Conservation (phyloP, 2,113 vertebrate species). For the Tragelaphus strepsiceros region DNA sequence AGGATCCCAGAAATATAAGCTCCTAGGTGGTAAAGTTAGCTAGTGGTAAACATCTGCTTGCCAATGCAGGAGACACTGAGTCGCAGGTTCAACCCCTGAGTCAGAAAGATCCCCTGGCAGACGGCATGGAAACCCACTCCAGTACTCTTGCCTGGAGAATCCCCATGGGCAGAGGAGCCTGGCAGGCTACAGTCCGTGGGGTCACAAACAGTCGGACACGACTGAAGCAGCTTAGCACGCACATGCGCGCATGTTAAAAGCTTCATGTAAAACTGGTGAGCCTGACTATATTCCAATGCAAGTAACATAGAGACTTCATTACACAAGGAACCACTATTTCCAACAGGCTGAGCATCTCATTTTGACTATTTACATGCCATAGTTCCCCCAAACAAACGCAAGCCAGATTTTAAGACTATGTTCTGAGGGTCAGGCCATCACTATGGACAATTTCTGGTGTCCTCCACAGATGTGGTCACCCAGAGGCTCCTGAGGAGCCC, state of each 20-base stretch:
- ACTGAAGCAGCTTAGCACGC: neutral
- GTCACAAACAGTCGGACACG: accelerated
- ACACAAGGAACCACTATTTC: neutral
- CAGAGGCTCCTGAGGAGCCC: neutral
- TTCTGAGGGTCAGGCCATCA: neutral
- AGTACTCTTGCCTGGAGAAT: neutral
- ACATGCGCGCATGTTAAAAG: neutral
- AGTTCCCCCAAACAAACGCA: neutral
- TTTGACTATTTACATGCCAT: neutral
- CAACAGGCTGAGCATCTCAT: neutral
- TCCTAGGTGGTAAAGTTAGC: neutral
- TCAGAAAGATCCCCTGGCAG: neutral
- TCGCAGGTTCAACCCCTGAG: neutral
- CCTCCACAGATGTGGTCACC: too few relatives aligned
- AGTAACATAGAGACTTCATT: neutral
- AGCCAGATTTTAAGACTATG: neutral
- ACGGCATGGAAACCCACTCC: neutral
- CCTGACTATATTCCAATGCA: neutral
- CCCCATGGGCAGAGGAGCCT: neutral
- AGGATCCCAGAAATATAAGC: neutral
- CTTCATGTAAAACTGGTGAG: neutral
- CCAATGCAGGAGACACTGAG: neutral
- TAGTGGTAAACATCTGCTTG: neutral
- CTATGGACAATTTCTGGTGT: neutral
- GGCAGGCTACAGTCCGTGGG: neutral